Evolutionary conservation across 2,113 vertebrate genomes (phyloP).

Genomic region (Copsychus sechellarum): DNA sequence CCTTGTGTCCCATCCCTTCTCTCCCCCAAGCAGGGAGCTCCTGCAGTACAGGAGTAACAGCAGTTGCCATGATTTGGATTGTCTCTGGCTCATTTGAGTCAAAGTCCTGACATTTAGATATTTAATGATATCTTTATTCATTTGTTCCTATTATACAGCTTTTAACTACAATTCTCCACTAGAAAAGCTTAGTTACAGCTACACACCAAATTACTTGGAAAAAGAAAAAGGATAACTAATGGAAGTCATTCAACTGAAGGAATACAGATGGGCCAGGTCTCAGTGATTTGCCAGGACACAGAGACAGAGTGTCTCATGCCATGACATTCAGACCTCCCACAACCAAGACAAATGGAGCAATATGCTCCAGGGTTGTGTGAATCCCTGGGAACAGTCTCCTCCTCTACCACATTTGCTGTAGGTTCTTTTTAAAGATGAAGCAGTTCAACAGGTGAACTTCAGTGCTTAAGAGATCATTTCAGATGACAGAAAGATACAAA

Average conservation of each 20-base stretch:
- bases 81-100: neutral
- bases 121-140: neutral
- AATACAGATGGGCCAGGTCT: neutral
- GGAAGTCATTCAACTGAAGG: neutral
- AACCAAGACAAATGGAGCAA: accelerated
- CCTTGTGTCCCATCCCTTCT: neutral
- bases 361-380: accelerated
- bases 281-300: neutral
- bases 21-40: neutral
- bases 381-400: neutral
- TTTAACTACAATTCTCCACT: neutral
- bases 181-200: neutral
- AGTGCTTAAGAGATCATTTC: neutral
- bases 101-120: neutral
- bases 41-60: neutral
- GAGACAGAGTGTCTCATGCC: neutral
- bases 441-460: neutral
- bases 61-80: neutral
- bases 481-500: neutral
- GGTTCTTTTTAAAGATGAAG: neutral
- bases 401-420: neutral
- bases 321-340: neutral
- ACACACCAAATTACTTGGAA: neutral
- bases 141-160: neutral
- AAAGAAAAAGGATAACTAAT: neutral